Percentiles rank a stretch among this genome's conserved stretches.
phyloP scores from a whole-genome alignment of 2,888 invertebrate genomes.

The Hirtodrosophila trivittata region DNA sequence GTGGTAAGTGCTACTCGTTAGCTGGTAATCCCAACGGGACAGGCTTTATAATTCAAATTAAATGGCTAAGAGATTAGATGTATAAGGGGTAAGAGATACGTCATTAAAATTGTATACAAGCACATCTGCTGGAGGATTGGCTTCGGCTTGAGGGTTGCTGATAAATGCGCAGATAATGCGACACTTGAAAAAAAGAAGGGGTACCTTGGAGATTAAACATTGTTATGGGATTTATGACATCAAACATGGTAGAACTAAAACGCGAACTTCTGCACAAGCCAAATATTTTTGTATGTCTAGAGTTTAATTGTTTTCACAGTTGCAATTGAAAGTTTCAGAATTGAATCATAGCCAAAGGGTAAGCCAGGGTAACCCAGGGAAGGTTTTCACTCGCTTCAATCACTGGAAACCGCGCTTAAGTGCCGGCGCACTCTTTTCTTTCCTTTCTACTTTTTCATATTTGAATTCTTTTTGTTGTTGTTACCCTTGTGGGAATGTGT shows the following conservation, averaged over 20 bases:
- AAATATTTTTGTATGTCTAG: conserved; percentile 70
- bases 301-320: conserved; percentile 78
- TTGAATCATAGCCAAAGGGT: conserved; percentile 27
- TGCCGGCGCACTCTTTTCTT: conserved; percentile 43
- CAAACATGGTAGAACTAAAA: conserved; percentile 35
- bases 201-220: conserved; percentile 50
- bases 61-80: conserved; percentile 66
- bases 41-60: conserved; percentile 55
- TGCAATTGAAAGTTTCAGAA: conserved; percentile 45
- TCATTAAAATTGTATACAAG: conserved; percentile 33
- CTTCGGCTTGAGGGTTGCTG: conserved; percentile 40
- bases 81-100: conserved; percentile 20
- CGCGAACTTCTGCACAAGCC: conserved; percentile 39
- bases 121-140: conserved; percentile 39
- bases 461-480: conserved; percentile 18
- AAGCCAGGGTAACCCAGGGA: conserved; percentile 12
- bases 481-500: conserved; percentile 57
- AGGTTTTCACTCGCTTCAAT: conserved; percentile 53
- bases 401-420: conserved; percentile 68
- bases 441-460: conserved; percentile 12
- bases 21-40: conserved; percentile 5
- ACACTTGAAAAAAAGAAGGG: conserved; percentile 56
- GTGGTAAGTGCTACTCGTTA: conserved; percentile 19
- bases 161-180: conserved; percentile 59
- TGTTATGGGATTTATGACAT: conserved; percentile 80